Evolutionary conservation across 2,888 invertebrate genomes (phyloP), one percentile per base, ranked within the genome.

Genomic region (Pollenia amentaria): DNA sequence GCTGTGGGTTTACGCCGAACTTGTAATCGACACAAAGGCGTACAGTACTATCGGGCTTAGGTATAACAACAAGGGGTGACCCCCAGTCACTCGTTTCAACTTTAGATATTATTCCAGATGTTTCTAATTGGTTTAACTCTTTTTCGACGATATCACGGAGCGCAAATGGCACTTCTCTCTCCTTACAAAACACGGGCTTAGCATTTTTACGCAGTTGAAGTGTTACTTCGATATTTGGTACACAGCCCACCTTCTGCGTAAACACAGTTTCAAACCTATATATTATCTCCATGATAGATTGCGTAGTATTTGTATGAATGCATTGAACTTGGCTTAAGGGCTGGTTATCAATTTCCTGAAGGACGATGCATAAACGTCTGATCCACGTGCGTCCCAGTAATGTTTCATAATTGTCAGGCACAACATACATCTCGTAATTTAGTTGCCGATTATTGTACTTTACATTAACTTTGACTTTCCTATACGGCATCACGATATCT

Each of bases 151-250:
- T n/a, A n/a, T n/a, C n/a, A n/a, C n/a, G n/a, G n/a, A n/a, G n/a
- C n/a, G n/a, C 84, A 73, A 67, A 81, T 81, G 80, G 81, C 40
- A 85, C 72, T 72, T 85, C 76, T 11, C 85, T 51, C 48, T 85
- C 85, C 18, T 72, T 81, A 10, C 8, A 72, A n/a, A 81, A 77
- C 2, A 65, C 46, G 0, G 73, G 82, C 12, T 78, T 78, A 2
- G 72, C n/a, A n/a, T 46, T 46, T 62, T 78, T 42, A 1, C 85
- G 72, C 0, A 82, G 48, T 62, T 82, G 46, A 2, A 85, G 38
- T 3, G 60, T 70, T 3, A 85, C 85, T 62, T 75, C 29, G 16
- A n/a, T 73, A 12, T 81, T 77, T 64, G 38, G 53, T 9, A 85
- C 73, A 57, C 65, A 77, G 3, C 81, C 76, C 3, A 85, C 46